These are phyloP conservation scores for Pilophorus perplexus DNA, from an alignment of 2,888 invertebrate species.

Conservation along the genomic window DNA sequence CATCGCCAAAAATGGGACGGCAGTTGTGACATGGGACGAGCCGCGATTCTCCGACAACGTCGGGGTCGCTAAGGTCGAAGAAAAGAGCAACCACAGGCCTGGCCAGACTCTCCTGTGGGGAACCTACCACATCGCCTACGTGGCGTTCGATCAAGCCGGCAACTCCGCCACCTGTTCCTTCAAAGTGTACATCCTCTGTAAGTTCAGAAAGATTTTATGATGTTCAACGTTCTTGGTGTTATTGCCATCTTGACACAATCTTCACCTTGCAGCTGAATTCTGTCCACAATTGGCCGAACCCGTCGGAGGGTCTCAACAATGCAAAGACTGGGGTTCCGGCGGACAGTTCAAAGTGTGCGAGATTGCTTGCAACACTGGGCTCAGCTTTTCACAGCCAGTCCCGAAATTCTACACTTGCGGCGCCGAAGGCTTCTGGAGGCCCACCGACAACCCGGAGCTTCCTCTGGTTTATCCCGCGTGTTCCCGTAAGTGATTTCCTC, in stretches of 20 bases:
- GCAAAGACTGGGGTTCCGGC: conserved; percentile 94
- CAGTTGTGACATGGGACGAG: conserved; percentile 87
- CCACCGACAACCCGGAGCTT: conserved; percentile 73
- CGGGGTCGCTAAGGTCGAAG: conserved; percentile 72
- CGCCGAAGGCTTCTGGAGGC: conserved; percentile 97
- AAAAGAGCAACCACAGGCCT: conserved; percentile 80
- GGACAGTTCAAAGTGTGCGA: conserved; percentile 95
- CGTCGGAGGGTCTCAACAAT: conserved; percentile 84
- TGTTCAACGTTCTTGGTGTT: too few relatives aligned
- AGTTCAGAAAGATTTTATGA: conserved; percentile 53
- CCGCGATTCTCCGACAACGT: conserved; percentile 88
- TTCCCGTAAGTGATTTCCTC: conserved; percentile 54
- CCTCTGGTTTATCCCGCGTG: conserved; percentile 89
- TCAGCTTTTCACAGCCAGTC: conserved; percentile 87
- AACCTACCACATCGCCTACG: conserved; percentile 86
- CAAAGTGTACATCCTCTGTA: conserved; percentile 83
- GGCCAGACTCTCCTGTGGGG: conserved; percentile 89
- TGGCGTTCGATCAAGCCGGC: conserved; percentile 89
- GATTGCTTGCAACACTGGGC: conserved; percentile 79
- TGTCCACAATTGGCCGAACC: conserved; percentile 87
- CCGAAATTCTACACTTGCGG: conserved; percentile 97
- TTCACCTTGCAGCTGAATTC: conserved; percentile 76
- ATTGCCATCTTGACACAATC: too few relatives aligned
- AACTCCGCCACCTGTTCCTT: conserved; percentile 90
- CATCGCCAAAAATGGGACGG: conserved; percentile 86